A percentile compares a stretch with the other conserved stretches of the same genome.
These are phyloP conservation scores for Mobula birostris DNA, from an alignment of 2,113 vertebrate genomes.

Conservation along the genomic window DNA sequence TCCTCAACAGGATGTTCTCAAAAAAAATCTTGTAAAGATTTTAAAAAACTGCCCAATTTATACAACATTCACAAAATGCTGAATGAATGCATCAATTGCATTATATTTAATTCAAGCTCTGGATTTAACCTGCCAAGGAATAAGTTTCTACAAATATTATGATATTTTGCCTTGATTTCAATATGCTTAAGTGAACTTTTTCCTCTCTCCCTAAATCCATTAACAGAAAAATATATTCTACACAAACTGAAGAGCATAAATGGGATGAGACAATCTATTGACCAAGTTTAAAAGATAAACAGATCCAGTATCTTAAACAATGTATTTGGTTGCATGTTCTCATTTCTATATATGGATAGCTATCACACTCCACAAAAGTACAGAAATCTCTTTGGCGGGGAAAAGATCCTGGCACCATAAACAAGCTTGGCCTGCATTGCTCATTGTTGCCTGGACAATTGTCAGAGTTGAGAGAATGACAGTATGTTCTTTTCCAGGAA, in stretches of 20 bases:
- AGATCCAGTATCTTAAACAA: not conserved
- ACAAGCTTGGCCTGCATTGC: not conserved
- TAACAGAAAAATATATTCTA: not conserved
- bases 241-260: not conserved
- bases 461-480: slow-evolving; percentile 1
- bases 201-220: not conserved
- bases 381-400: not conserved
- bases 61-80: too few relatives aligned
- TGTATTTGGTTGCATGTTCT: not conserved
- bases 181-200: not conserved
- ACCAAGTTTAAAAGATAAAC: not conserved
- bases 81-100: not conserved
- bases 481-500: slow-evolving; percentile 12
- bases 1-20: not conserved
- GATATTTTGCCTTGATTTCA: not conserved
- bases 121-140: not conserved
- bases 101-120: not conserved
- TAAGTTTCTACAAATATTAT: not conserved
- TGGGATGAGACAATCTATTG: not conserved
- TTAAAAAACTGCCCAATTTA: too few relatives aligned
- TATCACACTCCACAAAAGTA: not conserved
- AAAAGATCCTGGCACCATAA: not conserved
- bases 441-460: not conserved
- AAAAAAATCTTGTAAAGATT: not conserved
- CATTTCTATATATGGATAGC: not conserved